Conservation (phyloP, 2,888 invertebrate species). For the Digitonthophagus gazella region DNA sequence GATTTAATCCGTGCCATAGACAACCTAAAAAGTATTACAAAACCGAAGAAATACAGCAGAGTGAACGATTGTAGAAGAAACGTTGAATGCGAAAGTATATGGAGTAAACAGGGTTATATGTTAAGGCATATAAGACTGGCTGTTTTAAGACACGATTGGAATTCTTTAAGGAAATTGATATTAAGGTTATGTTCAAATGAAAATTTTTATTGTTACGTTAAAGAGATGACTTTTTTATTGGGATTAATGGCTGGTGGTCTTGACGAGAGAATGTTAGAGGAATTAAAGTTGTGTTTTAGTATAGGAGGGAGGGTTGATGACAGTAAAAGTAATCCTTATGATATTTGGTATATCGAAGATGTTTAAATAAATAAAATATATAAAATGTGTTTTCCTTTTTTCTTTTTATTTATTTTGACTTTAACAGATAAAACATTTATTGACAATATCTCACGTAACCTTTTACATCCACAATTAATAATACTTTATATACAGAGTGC, state of each 20-base stretch:
- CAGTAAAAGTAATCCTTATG: slow-evolving; percentile 12
- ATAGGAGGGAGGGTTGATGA: not conserved
- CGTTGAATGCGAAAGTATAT: not conserved
- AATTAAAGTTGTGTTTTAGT: slow-evolving; percentile 17
- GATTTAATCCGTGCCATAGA: slow-evolving; percentile 15
- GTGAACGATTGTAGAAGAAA: slow-evolving; percentile 4
- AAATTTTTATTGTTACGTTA: slow-evolving; percentile 17
- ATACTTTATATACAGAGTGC: no score
- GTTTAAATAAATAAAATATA: not conserved
- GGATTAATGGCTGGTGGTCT: slow-evolving; percentile 10
- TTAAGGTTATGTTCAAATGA: slow-evolving; percentile 6
- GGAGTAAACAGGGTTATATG: slow-evolving; percentile 15
- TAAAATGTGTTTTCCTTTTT: no score
- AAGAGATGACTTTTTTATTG: slow-evolving; percentile 19
- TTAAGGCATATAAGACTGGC: slow-evolving; percentile 15
- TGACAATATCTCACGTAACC: no score
- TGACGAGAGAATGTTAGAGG: slow-evolving; percentile 7
- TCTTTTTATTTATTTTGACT: no score
- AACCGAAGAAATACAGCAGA: slow-evolving; percentile 3
- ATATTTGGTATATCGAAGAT: slow-evolving; percentile 20
- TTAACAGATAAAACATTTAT: no score
- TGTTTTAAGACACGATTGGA: slow-evolving; percentile 18
- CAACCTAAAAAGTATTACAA: slow-evolving; percentile 6
- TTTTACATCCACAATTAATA: no score
- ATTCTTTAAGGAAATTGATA: slow-evolving; percentile 8